Evolutionary conservation across 2,113 vertebrate species (phyloP), one percentile per base, ranked within the genome.

Genomic region (Aegithalos caudatus): DNA sequence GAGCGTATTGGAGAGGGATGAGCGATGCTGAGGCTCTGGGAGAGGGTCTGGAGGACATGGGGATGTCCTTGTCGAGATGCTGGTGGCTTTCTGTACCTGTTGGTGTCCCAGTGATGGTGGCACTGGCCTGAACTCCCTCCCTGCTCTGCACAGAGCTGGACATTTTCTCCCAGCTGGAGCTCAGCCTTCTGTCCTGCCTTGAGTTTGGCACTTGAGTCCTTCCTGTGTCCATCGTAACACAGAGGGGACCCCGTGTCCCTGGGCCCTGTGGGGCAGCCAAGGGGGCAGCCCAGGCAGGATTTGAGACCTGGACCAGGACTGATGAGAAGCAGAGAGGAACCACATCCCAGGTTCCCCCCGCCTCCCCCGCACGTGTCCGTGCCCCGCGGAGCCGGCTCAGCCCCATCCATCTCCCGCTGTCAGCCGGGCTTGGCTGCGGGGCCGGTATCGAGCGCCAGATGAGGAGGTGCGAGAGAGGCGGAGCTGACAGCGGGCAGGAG

Each of bases 331-430:
- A 1, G 17, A 27, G 9, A 86, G 50, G 22, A n/a, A 6, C 2
- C 66, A 4, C 7, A 3, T 73, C 23, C 10, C 19, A 3, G 11
- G 7, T 0, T 4, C 28, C 45, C 60, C 33, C 54, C 0, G 1
- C 6, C 4, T 19, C 80, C 62, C 69, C 16, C 9, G 0, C 40
- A 10, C 5, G 4, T 19, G 48, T 69, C 76, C 0, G 0, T 1
- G 33, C 44, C 93, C 76, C 0, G 37, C 7, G 12, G 94, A 11
- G 21, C 38, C 0, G 1, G 28, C 81, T 14, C 12, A 0, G 81
- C 47, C 56, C 69, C 95, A 96, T 94, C 88, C 95, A 38, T 97
- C 95, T 95, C 94, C 81, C 0, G 24, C 93, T 96, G 96, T 94
- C 95, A 95, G 65, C 60, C 0, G 0, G 31, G 31, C 77, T 0